Conservation (phyloP, 2,888 invertebrate genomes). For the Cecidostiba fungosa region DNA sequence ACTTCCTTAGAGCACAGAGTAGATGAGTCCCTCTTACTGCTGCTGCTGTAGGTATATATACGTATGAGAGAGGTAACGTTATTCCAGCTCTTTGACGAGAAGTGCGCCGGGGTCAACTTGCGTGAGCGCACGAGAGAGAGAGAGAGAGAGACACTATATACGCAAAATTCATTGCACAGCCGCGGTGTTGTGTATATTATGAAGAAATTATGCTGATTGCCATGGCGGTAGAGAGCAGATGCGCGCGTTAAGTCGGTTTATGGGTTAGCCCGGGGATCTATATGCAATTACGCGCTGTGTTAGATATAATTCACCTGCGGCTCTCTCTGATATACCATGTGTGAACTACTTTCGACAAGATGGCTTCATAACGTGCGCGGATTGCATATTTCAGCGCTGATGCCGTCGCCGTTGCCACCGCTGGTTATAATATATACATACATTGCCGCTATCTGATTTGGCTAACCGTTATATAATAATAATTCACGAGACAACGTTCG, state of each 20-base stretch:
- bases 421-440: not conserved
- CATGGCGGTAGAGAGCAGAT: not conserved
- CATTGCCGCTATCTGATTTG: not conserved
- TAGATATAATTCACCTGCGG: not conserved
- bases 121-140: not conserved
- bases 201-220: slow-evolving; percentile 19
- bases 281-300: slow-evolving; percentile 2
- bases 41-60: not conserved
- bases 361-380: not conserved
- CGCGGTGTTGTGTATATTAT: not conserved
- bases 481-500: too few relatives aligned
- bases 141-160: not conserved
- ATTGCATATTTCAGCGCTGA: not conserved
- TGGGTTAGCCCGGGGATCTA: not conserved
- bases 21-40: not conserved
- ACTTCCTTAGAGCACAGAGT: slow-evolving; percentile 11
- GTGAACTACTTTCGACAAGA: not conserved
- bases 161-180: not conserved
- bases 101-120: not conserved
- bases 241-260: not conserved
- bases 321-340: not conserved
- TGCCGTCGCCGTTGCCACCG: not conserved
- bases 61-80: slow-evolving; percentile 14
- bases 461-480: too few relatives aligned
- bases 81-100: slow-evolving; percentile 36